Base-by-base conservation (phyloP, 2,888 invertebrate genomes). In the Erebia aethiops region DNA sequence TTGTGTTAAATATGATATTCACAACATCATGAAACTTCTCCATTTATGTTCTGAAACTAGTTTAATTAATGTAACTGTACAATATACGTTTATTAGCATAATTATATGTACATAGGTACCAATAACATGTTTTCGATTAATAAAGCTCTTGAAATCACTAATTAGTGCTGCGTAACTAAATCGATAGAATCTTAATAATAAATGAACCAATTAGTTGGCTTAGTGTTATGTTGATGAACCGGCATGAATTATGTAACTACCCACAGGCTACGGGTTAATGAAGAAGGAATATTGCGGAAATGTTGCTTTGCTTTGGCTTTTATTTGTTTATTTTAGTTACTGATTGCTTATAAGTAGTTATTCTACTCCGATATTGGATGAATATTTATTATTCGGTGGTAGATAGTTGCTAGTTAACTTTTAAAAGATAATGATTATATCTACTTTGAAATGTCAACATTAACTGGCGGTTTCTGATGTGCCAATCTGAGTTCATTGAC, bases 121-220 rank as follows among this genome's bases (percentile, higher is more conserved):
- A 46, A 35, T 13, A 46, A 60, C 41, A 60, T 21, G 21, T 49
- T 62, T 14, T 16, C 41, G 57, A 58, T 64, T 60, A 67, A 72
- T 69, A 63, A 58, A 70, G 66, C 70, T 67, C 57, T 75, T 52
- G 72, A 76, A 75, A 71, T 62, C 70, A 69, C 75, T 69, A 70
- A 73, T 75, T 71, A 71, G 56, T 56, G 66, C 49, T 68, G 70
- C 61, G 71, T 75, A 72, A 71, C 68, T 60, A 70, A 72, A 76
- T 75, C 75, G 67, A 76, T 71, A 69, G 60, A 67, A 76, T 72
- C 72, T 76, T 75, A 75, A 75, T 77, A 78, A 74, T 77, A 71
- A 74, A 75, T 74, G 72, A 77, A 74, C 65, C 73, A 75, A 75
- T 78, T 78, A 77, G 74, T 41, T 69, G 65, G 71, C 52, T 69